These are phyloP conservation scores for Ophion slaviceki DNA, from an alignment of 2,888 invertebrate genomes.

Conservation along the genomic window DNA sequence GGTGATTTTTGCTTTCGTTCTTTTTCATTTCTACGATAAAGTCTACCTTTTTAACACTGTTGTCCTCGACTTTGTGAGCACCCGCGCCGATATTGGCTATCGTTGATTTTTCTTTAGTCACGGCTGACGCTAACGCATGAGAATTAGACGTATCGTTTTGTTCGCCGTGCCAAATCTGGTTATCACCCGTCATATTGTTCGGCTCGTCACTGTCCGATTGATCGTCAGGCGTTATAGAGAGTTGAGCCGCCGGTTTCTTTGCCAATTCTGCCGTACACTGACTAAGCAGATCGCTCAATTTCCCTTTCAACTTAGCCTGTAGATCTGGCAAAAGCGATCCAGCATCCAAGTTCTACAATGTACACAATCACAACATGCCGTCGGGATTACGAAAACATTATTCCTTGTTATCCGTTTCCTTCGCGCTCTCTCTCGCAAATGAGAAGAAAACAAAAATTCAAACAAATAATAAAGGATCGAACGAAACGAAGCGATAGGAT, in stretches of 20 bases:
- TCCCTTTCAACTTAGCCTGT: constrained; percentile 78
- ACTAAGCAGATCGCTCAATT: constrained; percentile 79
- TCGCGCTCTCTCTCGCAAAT: constrained; percentile 4
- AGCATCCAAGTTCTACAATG: constrained; percentile 80
- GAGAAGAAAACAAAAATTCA: background rate
- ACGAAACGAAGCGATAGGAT: background rate
- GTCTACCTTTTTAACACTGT: constrained; percentile 79
- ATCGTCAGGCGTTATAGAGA: constrained; percentile 79
- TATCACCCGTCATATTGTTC: constrained; percentile 76
- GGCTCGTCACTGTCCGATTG: constrained; percentile 81
- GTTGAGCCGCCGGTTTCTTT: constrained; percentile 78
- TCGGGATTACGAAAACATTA: constrained; percentile 70
- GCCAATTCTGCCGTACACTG: constrained; percentile 76
- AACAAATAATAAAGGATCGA: constrained; percentile 5
- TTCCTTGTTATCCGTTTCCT: constrained; percentile 52
- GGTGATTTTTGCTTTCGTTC: constrained; percentile 22
- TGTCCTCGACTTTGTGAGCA: constrained; percentile 79
- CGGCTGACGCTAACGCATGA: constrained; percentile 76
- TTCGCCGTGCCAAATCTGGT: constrained; percentile 78
- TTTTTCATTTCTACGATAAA: constrained; percentile 44
- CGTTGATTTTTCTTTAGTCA: constrained; percentile 80
- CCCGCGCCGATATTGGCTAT: constrained; percentile 76
- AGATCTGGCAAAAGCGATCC: constrained; percentile 80
- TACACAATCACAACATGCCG: constrained; percentile 69
- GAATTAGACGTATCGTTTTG: constrained; percentile 78